Evolutionary conservation across 2,888 invertebrate genomes (phyloP).

Genomic region (Eupsilia transversa): DNA sequence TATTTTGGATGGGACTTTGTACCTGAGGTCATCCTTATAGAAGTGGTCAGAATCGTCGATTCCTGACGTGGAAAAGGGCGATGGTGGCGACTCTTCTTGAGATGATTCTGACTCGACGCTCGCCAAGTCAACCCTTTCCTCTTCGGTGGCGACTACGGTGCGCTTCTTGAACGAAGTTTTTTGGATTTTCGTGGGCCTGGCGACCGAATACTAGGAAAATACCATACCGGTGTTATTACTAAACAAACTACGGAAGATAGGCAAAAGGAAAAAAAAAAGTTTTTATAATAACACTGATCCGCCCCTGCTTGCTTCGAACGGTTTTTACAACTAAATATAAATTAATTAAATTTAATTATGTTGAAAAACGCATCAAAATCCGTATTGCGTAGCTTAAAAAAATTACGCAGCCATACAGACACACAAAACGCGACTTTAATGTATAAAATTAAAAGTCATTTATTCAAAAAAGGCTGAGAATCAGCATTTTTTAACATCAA

Average conservation of each 20-base stretch:
- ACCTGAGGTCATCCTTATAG: conserved; percentile 83
- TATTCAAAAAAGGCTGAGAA: too few relatives aligned
- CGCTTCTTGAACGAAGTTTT: not conserved
- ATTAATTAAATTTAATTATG: too few relatives aligned
- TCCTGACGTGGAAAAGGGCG: conserved; percentile 1
- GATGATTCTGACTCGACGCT: too few relatives aligned
- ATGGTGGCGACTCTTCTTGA: too few relatives aligned
- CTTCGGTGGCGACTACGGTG: accelerated
- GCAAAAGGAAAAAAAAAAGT: not conserved
- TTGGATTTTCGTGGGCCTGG: accelerated
- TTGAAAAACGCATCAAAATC: too few relatives aligned
- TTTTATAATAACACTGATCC: not conserved
- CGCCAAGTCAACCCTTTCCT: too few relatives aligned
- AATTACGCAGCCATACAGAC: too few relatives aligned
- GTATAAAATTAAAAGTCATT: too few relatives aligned
- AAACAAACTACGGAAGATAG: not conserved
- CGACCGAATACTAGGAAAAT: not conserved
- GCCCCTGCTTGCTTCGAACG: not conserved
- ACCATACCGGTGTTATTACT: not conserved
- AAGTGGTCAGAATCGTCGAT: conserved; percentile 72
- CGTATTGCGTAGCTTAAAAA: too few relatives aligned
- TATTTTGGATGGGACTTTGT: not conserved
- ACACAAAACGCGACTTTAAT: too few relatives aligned
- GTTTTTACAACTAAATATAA: too few relatives aligned
- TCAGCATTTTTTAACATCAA: too few relatives aligned